Percentiles rank a stretch among this genome's conserved stretches.
These are phyloP conservation scores for Dicrurus megarhynchus DNA, from an alignment of 2,113 vertebrate species.

Conservation along the genomic window DNA sequence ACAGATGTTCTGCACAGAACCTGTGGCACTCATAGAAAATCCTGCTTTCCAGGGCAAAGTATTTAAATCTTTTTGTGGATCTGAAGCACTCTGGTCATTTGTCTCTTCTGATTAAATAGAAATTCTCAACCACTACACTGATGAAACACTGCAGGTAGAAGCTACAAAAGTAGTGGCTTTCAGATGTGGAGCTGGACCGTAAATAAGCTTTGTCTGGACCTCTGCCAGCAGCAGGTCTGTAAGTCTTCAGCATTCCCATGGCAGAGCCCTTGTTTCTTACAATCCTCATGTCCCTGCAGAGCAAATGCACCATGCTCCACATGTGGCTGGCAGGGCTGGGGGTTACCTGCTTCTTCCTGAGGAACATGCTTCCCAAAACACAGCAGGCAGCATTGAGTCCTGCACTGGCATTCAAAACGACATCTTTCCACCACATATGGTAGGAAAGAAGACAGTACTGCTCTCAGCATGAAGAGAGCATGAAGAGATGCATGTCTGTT, in stretches of 20 bases:
- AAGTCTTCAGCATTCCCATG: not conserved
- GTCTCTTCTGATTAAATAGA: not conserved
- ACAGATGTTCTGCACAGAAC: not conserved
- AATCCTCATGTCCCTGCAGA: not conserved
- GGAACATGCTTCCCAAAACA: fast-evolving
- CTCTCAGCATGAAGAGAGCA: not conserved
- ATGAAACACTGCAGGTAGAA: not conserved
- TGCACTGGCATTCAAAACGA: not conserved
- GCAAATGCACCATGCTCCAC: not conserved
- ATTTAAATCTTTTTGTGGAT: not conserved
- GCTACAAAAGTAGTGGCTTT: not conserved
- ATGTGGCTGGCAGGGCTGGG: not conserved
- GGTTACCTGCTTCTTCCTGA: not conserved
- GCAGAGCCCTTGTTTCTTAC: not conserved
- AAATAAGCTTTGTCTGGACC: not conserved
- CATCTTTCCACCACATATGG: not conserved
- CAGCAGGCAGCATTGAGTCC: not conserved
- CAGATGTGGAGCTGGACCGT: not conserved
- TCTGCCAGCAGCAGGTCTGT: not conserved
- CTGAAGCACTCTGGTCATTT: not conserved
- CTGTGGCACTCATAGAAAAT: not conserved
- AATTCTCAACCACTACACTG: not conserved
- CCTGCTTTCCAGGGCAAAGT: not conserved
- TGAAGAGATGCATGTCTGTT: not conserved
- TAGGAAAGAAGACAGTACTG: not conserved